Evolutionary conservation across 30 jellyfish, hydroid and myxozoan species (phyloP), one percentile per base, ranked within the genome.

Genomic region (Catostylus mosaicus): DNA sequence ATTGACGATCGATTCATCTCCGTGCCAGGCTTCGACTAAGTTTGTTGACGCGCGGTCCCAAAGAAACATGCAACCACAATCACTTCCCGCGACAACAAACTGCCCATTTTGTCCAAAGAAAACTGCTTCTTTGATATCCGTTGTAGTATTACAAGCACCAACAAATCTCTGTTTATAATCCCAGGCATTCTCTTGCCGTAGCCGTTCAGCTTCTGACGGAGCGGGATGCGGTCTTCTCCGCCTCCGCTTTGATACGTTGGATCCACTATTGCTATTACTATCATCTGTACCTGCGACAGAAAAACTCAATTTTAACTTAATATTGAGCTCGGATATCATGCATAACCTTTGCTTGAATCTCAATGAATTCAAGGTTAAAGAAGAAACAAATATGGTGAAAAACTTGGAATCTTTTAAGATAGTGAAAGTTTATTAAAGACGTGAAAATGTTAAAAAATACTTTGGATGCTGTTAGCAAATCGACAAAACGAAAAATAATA

Each of bases 101-200:
- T 93, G 97, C 14, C 96, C 97, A 74, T 82, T 60, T 30, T 66
- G 57, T 5, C 99, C 99, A 68, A 93, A 93, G 86, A 75, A 93
- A 62, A 67, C 89, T 60, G 99, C 99, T 75, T 93, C 99, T 54
- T 93, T 93, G 66, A 93, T 93, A 64, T 93, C 99, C 18, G 99
- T 93, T 10, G 99, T 93, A 31, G 97, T 93, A 64, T 93, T 93
- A 77, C 97, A 93, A 22, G 98, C 96, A 64, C 98, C 98, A 31
- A 93, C 97, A 77, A 93, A 88, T 23, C 98, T 89, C 20, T 52
- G 78, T 26, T 79, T 73, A 65, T 86, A 93, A 63, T 93, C 98
- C 37, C 43, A 62, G 38, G 98, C 92, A 19, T 83, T 71, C 26
- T 80, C 94, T 40, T 88, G 97, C 26, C 89, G 96, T 40, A 78